Conservation (phyloP, 1,140 invertebrate species). For the Panagrolaimus sp. region DNA sequence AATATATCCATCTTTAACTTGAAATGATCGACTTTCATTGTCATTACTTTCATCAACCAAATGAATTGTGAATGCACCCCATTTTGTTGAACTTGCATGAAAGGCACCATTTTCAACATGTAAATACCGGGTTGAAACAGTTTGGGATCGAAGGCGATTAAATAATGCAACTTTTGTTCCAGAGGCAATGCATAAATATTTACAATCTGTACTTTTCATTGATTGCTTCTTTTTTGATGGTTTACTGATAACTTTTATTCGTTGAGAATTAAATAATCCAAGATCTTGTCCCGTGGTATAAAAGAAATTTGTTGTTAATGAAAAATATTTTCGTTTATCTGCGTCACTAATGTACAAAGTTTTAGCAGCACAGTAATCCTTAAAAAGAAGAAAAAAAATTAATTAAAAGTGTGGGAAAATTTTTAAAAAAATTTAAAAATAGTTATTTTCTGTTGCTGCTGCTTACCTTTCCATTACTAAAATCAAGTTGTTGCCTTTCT, state of each 20-base stretch:
- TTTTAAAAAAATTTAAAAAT: no score
- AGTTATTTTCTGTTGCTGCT: not conserved
- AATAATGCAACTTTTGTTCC: not conserved
- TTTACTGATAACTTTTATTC: slow-evolving; percentile 6
- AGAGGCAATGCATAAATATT: not conserved
- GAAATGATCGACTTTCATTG: not conserved
- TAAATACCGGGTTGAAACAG: slow-evolving; percentile 1
- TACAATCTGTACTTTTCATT: not conserved
- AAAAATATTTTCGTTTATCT: slow-evolving; percentile 98
- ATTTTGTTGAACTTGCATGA: not conserved
- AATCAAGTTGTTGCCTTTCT: slow-evolving; percentile 95
- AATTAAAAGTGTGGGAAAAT: not conserved
- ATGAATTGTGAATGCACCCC: not conserved
- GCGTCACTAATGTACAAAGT: slow-evolving; percentile 98
- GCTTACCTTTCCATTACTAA: slow-evolving; percentile 71
- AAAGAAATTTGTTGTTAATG: slow-evolving; percentile 97
- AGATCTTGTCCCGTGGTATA: slow-evolving; percentile 65
- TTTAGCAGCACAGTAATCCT: slow-evolving; percentile 98
- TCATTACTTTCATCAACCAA: not conserved
- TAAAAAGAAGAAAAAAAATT: slow-evolving; percentile 55
- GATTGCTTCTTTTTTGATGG: slow-evolving; percentile 9
- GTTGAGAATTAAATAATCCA: not conserved
- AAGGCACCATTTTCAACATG: not conserved
- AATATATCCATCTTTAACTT: not conserved
- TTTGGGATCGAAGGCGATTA: not conserved